Conservation (phyloP, 1,140 invertebrate species). For the Pseudachorutes palmiensis region DNA sequence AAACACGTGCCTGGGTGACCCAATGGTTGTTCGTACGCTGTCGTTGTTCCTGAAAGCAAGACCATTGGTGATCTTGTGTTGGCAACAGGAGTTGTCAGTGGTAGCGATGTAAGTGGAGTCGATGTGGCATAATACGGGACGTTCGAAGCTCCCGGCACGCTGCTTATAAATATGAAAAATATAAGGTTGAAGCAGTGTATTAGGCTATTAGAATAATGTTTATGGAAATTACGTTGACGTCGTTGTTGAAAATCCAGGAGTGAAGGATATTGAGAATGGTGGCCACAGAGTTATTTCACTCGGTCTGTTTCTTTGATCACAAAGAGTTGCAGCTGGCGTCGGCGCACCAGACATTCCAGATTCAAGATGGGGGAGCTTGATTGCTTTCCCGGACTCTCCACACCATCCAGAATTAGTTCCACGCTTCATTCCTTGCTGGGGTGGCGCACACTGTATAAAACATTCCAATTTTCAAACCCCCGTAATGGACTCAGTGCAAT, state of each 20-base stretch:
- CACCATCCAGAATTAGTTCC: slow-evolving; percentile 47
- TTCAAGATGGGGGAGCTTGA: slow-evolving; percentile 47
- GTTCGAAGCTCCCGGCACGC: neutral
- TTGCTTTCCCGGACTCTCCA: slow-evolving; percentile 44
- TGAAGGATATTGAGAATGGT: slow-evolving; percentile 50
- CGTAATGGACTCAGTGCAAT: no score
- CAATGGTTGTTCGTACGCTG: no score
- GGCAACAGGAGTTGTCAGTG: neutral
- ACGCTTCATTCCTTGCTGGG: neutral
- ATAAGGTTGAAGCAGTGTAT: no score
- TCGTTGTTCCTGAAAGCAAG: no score
- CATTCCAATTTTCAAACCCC: no score
- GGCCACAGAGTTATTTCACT: slow-evolving; percentile 50
- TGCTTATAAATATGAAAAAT: neutral
- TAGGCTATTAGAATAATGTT: slow-evolving; percentile 2
- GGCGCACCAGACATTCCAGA: neutral
- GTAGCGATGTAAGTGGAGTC: neutral
- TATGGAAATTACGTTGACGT: slow-evolving; percentile 11
- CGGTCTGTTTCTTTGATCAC: slow-evolving; percentile 31
- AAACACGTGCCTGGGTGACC: no score
- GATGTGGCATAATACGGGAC: neutral
- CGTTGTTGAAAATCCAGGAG: slow-evolving; percentile 39
- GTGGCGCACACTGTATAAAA: neutral
- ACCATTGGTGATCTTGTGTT: no score
- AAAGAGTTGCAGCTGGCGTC: neutral